Evolutionary conservation across 2,113 vertebrate species (phyloP).

Genomic region (Edolisoma coerulescens): DNA sequence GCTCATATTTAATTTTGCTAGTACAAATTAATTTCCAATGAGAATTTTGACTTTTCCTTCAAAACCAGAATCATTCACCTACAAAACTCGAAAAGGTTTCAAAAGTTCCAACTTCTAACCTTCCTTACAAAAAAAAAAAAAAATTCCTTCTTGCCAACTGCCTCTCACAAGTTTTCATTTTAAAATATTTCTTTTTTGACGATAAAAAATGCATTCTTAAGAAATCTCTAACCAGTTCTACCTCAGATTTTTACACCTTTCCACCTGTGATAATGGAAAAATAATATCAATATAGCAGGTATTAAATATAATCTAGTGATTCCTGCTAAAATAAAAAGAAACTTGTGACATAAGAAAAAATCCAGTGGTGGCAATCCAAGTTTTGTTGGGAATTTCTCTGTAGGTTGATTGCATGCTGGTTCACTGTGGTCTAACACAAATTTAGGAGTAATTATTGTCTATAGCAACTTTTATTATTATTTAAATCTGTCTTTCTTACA

Average conservation of each 20-base stretch:
- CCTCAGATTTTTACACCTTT: neutral
- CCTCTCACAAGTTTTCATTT: neutral
- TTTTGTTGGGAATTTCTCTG: neutral
- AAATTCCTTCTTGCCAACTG: neutral
- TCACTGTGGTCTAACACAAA: neutral
- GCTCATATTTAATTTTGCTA: neutral
- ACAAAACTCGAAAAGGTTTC: neutral
- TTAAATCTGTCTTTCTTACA: neutral
- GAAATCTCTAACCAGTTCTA: neutral
- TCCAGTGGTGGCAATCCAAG: rapidly evolving
- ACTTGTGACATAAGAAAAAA: neutral
- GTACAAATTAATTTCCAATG: neutral
- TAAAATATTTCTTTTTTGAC: neutral
- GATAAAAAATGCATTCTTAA: neutral
- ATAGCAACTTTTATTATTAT: neutral
- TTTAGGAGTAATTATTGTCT: neutral
- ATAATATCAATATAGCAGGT: neutral
- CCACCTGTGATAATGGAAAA: neutral
- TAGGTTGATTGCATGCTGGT: neutral
- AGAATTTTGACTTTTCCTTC: neutral
- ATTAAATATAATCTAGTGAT: neutral
- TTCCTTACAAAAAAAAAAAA: too few relatives aligned
- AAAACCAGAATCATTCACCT: neutral
- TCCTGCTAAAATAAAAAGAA: neutral
- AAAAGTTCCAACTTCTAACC: neutral